Conservation (phyloP, 2,888 invertebrate genomes). For the Andrena chrysosceles region DNA sequence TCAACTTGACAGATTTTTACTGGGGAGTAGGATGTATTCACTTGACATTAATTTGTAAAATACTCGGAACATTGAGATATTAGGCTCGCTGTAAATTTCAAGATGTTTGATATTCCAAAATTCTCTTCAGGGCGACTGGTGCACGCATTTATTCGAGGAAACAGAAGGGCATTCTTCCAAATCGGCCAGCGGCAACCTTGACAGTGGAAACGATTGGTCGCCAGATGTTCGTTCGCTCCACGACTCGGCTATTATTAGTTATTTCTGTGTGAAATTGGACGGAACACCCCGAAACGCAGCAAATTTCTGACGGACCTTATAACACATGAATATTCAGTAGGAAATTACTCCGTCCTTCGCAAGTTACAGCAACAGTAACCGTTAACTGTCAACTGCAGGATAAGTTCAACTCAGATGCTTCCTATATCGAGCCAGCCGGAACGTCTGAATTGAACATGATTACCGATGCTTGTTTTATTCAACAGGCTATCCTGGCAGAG, state of each 20-base stretch:
- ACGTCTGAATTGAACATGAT: background rate
- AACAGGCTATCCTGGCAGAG: background rate
- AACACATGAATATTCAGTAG: conserved; percentile 40
- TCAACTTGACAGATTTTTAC: no score
- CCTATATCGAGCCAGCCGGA: background rate
- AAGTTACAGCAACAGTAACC: conserved; percentile 32
- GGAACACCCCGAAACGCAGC: conserved; percentile 33
- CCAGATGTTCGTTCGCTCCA: conserved; percentile 36
- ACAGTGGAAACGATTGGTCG: conserved; percentile 39
- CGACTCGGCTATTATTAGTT: conserved; percentile 50
- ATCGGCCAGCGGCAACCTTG: conserved; percentile 29
- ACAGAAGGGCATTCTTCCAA: conserved; percentile 29
- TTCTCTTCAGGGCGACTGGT: background rate
- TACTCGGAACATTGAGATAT: no score
- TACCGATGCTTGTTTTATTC: conserved; percentile 7
- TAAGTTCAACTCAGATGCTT: conserved; percentile 11
- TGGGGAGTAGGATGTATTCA: no score
- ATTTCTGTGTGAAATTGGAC: conserved; percentile 41
- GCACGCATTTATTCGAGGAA: background rate
- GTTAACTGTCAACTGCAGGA: conserved; percentile 37
- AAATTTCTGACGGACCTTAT: conserved; percentile 33
- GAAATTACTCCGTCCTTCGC: conserved; percentile 45
- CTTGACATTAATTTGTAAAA: no score
- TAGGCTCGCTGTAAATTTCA: no score
- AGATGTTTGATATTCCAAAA: background rate